Base-by-base conservation (phyloP, 2,113 vertebrate genomes). In the Myotis brandtii region DNA sequence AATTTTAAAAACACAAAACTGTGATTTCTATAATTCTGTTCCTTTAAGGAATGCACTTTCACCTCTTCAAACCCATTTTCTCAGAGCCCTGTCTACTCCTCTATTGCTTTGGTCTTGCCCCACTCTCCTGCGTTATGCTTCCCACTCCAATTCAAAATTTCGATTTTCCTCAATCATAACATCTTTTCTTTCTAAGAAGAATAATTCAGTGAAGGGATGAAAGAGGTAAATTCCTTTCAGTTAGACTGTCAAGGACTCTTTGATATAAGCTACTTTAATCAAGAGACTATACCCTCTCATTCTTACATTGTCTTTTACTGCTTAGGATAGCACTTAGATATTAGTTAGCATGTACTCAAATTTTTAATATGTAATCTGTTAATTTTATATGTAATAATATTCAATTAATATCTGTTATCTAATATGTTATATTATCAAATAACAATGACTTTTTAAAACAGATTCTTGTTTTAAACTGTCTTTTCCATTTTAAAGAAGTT, bases 401-500 rank as follows among this genome's bases (percentile, higher is more conserved):
- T 23, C 3, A 92, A 93, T 85, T n/a, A 86, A 17, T 54, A 70
- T 25, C 2, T 75, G 8, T 82, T 69, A n/a, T 32, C 3, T 91
- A 59, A 40, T 82, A 56, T 73, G 90, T 70, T 40, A 37, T 66
- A 50, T 27, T 84, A 34, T 73, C n/a, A 37, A 80, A 30, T 37
- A 66, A 16, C 9, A 88, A 25, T 43, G 6, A 67, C 17, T 12
- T 37, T 72, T 84, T 85, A 13, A 91, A 10, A 84, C 37, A 69
- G 72, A 69, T 46, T 23, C 3, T 48, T 67, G 3, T 9, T 11
- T 75, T 85, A 73, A 89, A 46, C 20, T 86, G 34, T 18, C 6
- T 81, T 88, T 66, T 43, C 2, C 23, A 50, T 89, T 89, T 82
- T 56, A 86, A 77, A 86, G 21, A 64, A 48, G 2, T 30, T 92